Conservation (phyloP, 2,797 vertebrate genomes). For the Balearica regulorum region DNA sequence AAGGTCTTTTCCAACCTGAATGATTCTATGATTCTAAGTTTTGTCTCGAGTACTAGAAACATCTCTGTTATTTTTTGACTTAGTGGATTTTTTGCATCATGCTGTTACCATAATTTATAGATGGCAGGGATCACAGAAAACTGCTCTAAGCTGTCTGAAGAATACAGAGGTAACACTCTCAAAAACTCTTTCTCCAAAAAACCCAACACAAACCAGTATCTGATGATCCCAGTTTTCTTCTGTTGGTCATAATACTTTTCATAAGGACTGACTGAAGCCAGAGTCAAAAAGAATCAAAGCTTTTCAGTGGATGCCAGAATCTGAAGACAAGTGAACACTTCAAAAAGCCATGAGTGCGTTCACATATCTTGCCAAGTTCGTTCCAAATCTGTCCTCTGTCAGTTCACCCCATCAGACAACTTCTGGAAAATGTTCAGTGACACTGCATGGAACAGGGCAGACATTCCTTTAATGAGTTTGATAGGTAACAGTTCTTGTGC, state of each 20-base stretch:
- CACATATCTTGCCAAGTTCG: background rate
- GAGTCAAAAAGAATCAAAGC: background rate
- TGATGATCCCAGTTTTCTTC: background rate
- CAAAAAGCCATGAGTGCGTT: background rate
- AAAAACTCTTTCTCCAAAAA: background rate
- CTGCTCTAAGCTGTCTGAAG: background rate
- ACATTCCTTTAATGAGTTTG: slow-evolving; percentile 35
- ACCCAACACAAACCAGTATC: background rate
- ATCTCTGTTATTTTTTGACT: background rate
- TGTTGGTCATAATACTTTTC: background rate
- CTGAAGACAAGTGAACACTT: slow-evolving; percentile 4
- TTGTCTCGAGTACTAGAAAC: background rate
- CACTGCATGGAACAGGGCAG: background rate
- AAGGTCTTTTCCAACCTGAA: too few species aligned
- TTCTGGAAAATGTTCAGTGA: slow-evolving; percentile 43
- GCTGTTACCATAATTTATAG: background rate
- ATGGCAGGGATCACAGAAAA: background rate
- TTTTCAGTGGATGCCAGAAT: background rate
- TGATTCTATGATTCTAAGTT: background rate
- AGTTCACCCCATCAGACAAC: background rate
- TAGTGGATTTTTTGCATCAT: background rate
- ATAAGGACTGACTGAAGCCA: background rate
- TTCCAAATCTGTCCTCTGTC: slow-evolving; percentile 31
- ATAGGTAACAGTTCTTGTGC: slow-evolving; percentile 22
- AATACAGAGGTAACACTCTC: background rate